Evolutionary conservation across 2,113 vertebrate species (phyloP), one percentile per base, ranked within the genome.

Genomic region (Lepisosteus osseus): DNA sequence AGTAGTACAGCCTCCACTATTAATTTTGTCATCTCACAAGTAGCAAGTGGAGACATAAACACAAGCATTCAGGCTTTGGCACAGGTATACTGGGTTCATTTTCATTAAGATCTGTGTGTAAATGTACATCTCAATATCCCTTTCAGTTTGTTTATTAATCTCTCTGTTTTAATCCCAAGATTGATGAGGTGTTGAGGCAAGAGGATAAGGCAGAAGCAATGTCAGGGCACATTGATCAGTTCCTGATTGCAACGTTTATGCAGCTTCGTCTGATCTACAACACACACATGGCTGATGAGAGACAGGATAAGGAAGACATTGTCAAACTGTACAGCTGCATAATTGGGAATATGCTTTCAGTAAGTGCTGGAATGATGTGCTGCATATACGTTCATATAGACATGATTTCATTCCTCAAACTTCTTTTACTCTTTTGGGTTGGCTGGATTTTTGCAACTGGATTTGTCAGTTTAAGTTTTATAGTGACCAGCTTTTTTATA

Each of bases 151-250:
- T 6, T 54, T 54, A 9, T 68, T 68, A 6, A 54, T 68, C 40
- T 29, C 0, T 40, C 15, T 62, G 8, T 71, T 15, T 57, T 4
- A 56, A 56, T 57, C 68, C 12, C 3, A 77, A 99, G 97, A 98
- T 99, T 4, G 97, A 99, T 69, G 97, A 98, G 72, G 97, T 99
- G 67, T 83, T 99, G 78, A 93, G 95, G 68, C 97, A 98, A 79
- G 95, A 97, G 74, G 95, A 98, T 85, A 99, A 99, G 84, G 95
- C 95, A 0, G 96, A 98, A 82, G 95, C 95, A 7, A 99, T 99
- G 97, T 99, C 97, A 3, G 96, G 97, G 72, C 97, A 99, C 83
- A 98, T 99, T 1, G 97, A 99, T 77, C 97, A 99, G 73, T 98
- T 99, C 86, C 92, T 99, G 62, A 98, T 99, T 75, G 97, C 96